Conservation (phyloP, 2,888 invertebrate species). For the Phortica okadai region DNA sequence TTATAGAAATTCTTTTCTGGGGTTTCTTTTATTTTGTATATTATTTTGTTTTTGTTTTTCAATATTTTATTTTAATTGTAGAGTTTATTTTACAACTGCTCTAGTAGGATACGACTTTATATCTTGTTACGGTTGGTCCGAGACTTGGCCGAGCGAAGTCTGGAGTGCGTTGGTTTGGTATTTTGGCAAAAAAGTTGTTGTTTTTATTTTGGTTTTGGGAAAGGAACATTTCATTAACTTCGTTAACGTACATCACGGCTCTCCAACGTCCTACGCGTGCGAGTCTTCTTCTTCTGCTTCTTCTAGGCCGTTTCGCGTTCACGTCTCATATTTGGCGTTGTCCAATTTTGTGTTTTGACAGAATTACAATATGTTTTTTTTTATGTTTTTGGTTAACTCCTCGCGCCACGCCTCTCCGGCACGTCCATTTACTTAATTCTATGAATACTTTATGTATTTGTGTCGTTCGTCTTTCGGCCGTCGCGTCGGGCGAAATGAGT, state of each 20-base stretch:
- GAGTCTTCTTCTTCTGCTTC: background rate
- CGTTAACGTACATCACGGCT: constrained; percentile 15
- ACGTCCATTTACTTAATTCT: constrained; percentile 19
- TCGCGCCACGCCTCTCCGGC: constrained; percentile 27
- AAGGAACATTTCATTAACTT: constrained; percentile 63
- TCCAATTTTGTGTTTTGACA: constrained; percentile 2
- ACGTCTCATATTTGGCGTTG: constrained; percentile 1
- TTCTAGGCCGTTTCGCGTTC: background rate
- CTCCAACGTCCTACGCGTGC: background rate
- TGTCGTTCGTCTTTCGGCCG: background rate
- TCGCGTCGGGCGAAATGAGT: background rate
- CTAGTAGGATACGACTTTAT: constrained; percentile 37
- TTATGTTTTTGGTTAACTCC: background rate
- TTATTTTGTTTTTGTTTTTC: constrained; percentile 47
- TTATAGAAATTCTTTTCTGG: background rate
- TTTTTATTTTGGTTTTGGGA: constrained; percentile 45
- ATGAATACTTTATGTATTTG: constrained; percentile 20
- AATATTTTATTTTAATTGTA: constrained; percentile 38
- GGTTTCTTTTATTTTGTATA: constrained; percentile 11
- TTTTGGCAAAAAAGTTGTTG: constrained; percentile 65
- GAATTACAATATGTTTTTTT: background rate
- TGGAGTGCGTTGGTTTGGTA: constrained; percentile 70
- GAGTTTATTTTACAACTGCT: constrained; percentile 44
- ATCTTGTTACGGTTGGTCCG: constrained; percentile 53
- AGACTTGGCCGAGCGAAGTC: constrained; percentile 62